Evolutionary conservation across 2,113 vertebrate species (phyloP), one percentile per base, ranked within the genome.

Genomic region (Chrysemys picta): DNA sequence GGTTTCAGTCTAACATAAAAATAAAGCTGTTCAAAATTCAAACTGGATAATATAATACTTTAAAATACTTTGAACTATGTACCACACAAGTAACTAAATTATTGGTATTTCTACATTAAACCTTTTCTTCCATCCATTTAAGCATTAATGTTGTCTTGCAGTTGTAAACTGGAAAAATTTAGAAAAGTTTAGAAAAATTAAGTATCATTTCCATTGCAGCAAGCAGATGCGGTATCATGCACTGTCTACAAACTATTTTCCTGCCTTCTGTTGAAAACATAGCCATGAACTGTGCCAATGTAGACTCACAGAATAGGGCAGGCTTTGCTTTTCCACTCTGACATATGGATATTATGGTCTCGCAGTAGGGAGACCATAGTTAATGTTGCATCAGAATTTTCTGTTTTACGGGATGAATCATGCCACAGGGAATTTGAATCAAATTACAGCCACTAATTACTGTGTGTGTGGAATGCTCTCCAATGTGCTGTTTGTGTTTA

Each of bases 51-150:
- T 89, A 87, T 49, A 96, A 95, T 69, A 59, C 80, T 82, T 88
- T 92, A 38, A 91, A 90, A 92, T 76, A 86, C 9, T 87, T 89
- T 76, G 85, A 96, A 96, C 94, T 4, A 50, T 79, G 95, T 5
- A 0, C 89, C 94, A 89, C 85, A n/a, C 93, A 29, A 94, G 21
- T 80, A 88, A 96, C 95, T 82, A 92, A 90, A 95, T 95, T 80
- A 95, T 90, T 82, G 35, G 79, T 42, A 24, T 7, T 92, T 75
- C 92, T 90, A 94, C 75, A 2, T 47, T 6, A 24, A 59, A 8
- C 52, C 90, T 87, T 6, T 59, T 75, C 90, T 88, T 38, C 90
- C 92, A 49, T 27, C 94, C 84, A 29, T 87, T 95, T 96, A 84
- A 91, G 75, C 90, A 94, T 92, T 90, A 94, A 89, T 45, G 82